Base-by-base conservation (phyloP, 2,888 invertebrate species). In the Harpagoxenus sublaevis region DNA sequence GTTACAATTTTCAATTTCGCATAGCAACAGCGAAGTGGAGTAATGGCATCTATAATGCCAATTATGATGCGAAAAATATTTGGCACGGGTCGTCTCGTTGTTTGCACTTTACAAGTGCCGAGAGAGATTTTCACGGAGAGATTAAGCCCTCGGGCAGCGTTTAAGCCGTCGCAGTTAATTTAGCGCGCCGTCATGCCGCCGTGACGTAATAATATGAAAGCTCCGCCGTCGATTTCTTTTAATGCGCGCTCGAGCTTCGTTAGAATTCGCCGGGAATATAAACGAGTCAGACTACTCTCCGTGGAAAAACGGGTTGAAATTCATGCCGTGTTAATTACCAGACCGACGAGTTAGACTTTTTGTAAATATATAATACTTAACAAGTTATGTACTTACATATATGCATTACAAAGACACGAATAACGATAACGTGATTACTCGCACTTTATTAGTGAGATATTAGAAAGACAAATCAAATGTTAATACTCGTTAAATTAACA, bases 61-160 rank as follows among this genome's bases (percentile, higher is more conserved):
- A 57, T 70, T 79, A 79, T 62, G 12, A 2, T 60, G 31, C 60
- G 48, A 77, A 42, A 66, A 68, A 60, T 35, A 39, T 79, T 60
- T 60, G 57, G 42, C 28, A 45, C 31, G 51, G 51, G 53, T 39
- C 48, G 15, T 71, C 60, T 60, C 23, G 48, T 79, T 79, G 48
- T 79, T 79, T 71, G 48, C 60, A 79, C 60, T 79, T 79, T 71
- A 60, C 48, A 57, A 60, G 63, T 39, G 48, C n/a, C 35, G 39
- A 57, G 73, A 73, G 48, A 84, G 68, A 89, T 91, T 89, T 90
- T 88, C 86, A 79, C 78, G 71, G 83, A 90, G 70, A 78, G 70
- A 89, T 90, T 89, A 82, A 84, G 62, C 48, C 65, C 70, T 66
- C 60, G 42, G 42, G 65, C 45, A 55, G 39, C 81, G 81, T 87